phyloP scores from a whole-genome alignment of 2,113 vertebrate genomes.

The Erinaceus europaeus region DNA sequence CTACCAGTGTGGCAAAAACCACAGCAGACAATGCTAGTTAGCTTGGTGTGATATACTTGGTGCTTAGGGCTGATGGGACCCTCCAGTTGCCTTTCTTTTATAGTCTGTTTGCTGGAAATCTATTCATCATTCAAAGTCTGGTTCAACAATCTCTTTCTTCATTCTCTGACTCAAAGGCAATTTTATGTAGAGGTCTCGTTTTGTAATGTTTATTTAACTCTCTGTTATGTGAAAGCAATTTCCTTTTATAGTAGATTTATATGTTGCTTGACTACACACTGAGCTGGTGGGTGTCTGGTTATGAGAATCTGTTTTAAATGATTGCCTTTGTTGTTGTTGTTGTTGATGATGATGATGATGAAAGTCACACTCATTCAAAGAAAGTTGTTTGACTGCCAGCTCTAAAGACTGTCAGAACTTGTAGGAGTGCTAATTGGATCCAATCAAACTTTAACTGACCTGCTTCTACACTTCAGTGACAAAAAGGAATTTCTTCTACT shows the following conservation, averaged over 20 bases:
- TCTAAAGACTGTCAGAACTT: slow-evolving; percentile 40
- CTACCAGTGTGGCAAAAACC: neutral
- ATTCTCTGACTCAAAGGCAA: slow-evolving; percentile 19
- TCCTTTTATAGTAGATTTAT: slow-evolving; percentile 49
- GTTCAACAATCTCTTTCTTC: neutral
- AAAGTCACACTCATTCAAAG: slow-evolving; percentile 33
- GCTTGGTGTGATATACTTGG: neutral
- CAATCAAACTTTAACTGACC: slow-evolving; percentile 57
- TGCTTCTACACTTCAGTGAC: slow-evolving; percentile 43
- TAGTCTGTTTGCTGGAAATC: neutral
- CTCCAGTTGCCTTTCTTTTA: neutral
- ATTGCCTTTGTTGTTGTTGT: slow-evolving; percentile 55
- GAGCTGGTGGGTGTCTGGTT: slow-evolving; percentile 35
- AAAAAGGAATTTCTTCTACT: slow-evolving; percentile 59
- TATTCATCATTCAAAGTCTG: neutral
- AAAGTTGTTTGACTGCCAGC: slow-evolving; percentile 21
- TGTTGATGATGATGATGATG: slow-evolving; percentile 43
- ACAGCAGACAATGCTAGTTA: neutral
- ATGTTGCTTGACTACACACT: slow-evolving; percentile 9
- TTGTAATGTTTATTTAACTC: neutral
- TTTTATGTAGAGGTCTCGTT: slow-evolving; percentile 24
- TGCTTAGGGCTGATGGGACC: neutral
- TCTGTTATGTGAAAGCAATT: neutral
- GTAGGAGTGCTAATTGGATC: slow-evolving; percentile 48
- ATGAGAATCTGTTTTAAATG: slow-evolving; percentile 31